Evolutionary conservation across 2,797 vertebrate species (phyloP), one percentile per base, ranked within the genome.

Genomic region (Notoglanidium macrostoma): DNA sequence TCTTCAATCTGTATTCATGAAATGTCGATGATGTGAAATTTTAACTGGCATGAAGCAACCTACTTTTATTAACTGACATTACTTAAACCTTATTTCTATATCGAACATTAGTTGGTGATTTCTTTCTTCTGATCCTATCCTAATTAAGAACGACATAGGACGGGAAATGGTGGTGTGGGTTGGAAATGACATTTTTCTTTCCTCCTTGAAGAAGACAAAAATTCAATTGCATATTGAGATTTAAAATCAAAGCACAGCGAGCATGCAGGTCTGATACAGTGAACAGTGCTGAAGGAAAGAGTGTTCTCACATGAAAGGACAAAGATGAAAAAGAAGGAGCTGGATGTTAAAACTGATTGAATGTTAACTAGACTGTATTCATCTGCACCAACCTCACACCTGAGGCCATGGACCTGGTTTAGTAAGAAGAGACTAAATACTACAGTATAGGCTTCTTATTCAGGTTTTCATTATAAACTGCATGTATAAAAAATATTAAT

Each of bases 301-400:
- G 80, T 55, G 65, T 84, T 57, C 89, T 84, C 74, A 89, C 78
- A 84, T 59, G 44, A 83, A 88, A 87, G 82, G 73, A 74, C 63
- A 86, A 89, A 90, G 85, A 90, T 89, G 89, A 89, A 86, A 89
- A 90, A 84, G 70, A 87, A 82, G 59, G 15, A 63, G 51, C 72
- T 74, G 46, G 86, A 88, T 88, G 89, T 87, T 82, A 88, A 85
- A 88, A 86, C 89, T 88, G 91, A 92, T 91, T 89, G 83, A 87
- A 87, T 87, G 78, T 87, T 90, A 90, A 90, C 90, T 87, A 89
- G 89, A 85, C 29, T 85, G 84, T 73, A 87, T 91, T 89, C 85
- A 90, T 87, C 61, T 63, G 77, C 61, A 84, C 78, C 85, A 57
- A 74, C 85, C 81, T 88, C 87, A 88, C 92, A 91, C 90, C 90